A percentile compares a stretch with the other conserved stretches of the same genome.
These are phyloP conservation scores for Dusona sp. DNA, from an alignment of 2,888 invertebrate genomes.

Conservation along the genomic window DNA sequence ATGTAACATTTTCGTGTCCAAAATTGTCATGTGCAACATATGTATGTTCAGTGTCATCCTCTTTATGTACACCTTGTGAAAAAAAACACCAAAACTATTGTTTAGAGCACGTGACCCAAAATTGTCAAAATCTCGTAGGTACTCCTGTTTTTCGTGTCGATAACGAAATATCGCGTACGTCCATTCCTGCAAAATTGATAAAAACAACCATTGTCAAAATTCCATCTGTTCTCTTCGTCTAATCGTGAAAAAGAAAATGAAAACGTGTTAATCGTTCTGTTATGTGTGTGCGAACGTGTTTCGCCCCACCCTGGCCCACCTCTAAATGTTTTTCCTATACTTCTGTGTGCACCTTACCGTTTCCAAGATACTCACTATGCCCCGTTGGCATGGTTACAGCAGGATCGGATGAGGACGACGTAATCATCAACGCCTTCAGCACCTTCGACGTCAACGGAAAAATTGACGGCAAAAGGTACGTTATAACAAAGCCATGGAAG, in stretches of 20 bases:
- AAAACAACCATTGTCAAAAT: constrained; percentile 44
- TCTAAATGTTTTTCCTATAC: constrained; percentile 72
- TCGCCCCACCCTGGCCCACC: constrained; percentile 70
- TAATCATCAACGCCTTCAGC: constrained; percentile 96
- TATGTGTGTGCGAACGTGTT: constrained; percentile 72
- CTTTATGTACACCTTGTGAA: not conserved
- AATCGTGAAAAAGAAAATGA: constrained; percentile 28
- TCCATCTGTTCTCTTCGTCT: constrained; percentile 36
- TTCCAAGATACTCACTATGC: constrained; percentile 73
- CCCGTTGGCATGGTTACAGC: constrained; percentile 74
- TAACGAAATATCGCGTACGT: constrained; percentile 17
- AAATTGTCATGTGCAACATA: constrained; percentile 36
- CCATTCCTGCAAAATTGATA: not conserved
- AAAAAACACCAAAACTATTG: constrained; percentile 7
- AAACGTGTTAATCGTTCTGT: constrained; percentile 32
- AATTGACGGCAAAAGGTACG: constrained; percentile 93
- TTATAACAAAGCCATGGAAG: constrained; percentile 20
- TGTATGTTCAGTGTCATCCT: constrained; percentile 26
- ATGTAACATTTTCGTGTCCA: constrained; percentile 39
- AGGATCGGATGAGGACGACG: constrained; percentile 95
- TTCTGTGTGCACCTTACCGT: constrained; percentile 73
- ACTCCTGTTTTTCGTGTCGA: constrained; percentile 9
- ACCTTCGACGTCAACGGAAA: constrained; percentile 95
- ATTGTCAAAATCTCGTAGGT: constrained; percentile 24
- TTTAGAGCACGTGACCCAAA: constrained; percentile 45